Evolutionary conservation across 2,113 vertebrate species (phyloP).

Genomic region (Phaetusa simplex): DNA sequence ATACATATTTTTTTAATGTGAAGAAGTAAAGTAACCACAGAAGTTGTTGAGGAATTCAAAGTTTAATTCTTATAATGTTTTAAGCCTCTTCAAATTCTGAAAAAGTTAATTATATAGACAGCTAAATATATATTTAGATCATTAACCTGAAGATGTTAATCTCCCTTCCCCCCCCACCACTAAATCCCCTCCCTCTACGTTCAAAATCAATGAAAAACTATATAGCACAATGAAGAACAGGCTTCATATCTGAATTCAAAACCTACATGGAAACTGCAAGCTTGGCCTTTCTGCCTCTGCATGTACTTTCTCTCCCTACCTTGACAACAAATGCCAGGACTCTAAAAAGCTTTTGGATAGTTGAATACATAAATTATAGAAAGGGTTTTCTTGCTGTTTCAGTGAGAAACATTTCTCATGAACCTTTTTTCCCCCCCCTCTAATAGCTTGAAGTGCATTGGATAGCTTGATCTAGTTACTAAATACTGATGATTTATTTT

Average conservation of each 20-base stretch:
- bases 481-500: neutral
- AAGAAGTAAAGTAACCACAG: neutral
- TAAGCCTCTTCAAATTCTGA: neutral
- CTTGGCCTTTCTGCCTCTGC: neutral
- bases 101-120: neutral
- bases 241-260: neutral
- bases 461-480: neutral
- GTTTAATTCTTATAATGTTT: neutral
- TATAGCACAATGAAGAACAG: neutral
- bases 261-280: no score
- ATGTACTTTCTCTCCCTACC: neutral
- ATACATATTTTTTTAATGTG: neutral
- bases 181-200: neutral
- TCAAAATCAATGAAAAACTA: neutral
- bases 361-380: neutral
- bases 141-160: neutral
- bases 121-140: neutral
- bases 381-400: neutral
- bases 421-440: no score
- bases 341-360: neutral
- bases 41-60: neutral
- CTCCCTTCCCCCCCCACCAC: no score
- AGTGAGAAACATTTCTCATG: neutral
- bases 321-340: neutral
- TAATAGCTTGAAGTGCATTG: neutral